Evolutionary conservation across 2,113 vertebrate genomes (phyloP).

Genomic region (Amphilophus citrinellus): DNA sequence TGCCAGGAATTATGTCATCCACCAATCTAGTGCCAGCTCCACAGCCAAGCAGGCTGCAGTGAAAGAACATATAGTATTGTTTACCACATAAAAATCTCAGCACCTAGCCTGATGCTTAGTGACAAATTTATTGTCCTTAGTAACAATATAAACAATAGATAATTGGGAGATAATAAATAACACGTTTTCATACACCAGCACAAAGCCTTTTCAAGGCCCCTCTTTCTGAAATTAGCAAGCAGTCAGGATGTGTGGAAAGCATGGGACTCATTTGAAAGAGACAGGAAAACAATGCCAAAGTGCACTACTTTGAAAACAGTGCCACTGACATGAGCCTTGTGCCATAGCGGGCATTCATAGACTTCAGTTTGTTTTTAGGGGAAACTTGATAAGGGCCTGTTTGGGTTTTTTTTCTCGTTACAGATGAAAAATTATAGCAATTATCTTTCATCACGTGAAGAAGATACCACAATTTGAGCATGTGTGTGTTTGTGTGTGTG

Average conservation of each 20-base stretch:
- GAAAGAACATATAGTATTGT: constrained; percentile 93
- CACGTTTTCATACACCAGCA: constrained; percentile 72
- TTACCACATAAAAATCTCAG: constrained; percentile 92
- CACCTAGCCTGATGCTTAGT: constrained; percentile 86
- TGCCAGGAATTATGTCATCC: constrained; percentile 97
- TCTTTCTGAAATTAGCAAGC: constrained; percentile 64
- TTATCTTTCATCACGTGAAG: constrained; percentile 56
- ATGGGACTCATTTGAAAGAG: constrained; percentile 52
- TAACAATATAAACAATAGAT: constrained; percentile 92
- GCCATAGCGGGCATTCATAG: constrained; percentile 40
- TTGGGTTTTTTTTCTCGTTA: constrained; percentile 49
- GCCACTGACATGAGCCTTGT: constrained; percentile 48
- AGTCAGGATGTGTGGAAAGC: constrained; percentile 55
- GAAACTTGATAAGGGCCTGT: constrained; percentile 62
- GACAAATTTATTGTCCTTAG: constrained; percentile 90
- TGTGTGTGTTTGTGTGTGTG: no score
- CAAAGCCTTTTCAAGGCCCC: constrained; percentile 37
- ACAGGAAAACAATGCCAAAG: constrained; percentile 42
- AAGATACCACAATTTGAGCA: constrained; percentile 42
- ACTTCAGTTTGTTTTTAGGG: constrained; percentile 42
- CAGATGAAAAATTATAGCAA: constrained; percentile 41
- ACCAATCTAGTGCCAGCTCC: constrained; percentile 84
- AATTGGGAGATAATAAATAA: constrained; percentile 83
- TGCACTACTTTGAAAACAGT: constrained; percentile 40
- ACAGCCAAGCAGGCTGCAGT: constrained; percentile 85